Percentiles rank a stretch among this genome's conserved stretches.
Conservation (phyloP, 2,888 invertebrate genomes). For the Lepidocyrtinus sp. region DNA sequence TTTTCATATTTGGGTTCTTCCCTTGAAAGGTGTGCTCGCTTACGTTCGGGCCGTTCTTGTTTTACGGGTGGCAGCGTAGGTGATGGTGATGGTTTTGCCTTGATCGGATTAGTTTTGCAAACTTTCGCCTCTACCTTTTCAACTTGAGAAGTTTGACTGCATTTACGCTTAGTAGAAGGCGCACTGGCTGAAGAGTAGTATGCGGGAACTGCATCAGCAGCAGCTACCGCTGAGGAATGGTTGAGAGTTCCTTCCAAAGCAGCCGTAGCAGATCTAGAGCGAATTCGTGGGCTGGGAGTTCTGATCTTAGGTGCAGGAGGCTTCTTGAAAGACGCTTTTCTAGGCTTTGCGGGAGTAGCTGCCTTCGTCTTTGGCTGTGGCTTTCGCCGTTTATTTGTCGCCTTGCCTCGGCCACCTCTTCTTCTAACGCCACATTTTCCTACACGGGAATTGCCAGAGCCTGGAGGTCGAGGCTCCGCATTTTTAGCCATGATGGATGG, state of each 20-base stretch:
- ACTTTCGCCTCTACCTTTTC: background rate
- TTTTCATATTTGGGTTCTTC: too few species aligned
- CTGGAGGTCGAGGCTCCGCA: background rate
- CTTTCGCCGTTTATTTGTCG: background rate
- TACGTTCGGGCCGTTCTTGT: background rate
- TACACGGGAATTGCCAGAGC: background rate
- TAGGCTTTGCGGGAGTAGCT: background rate
- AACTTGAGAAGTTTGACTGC: background rate
- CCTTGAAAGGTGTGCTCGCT: background rate
- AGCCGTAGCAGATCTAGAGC: background rate
- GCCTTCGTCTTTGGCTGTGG: conserved; percentile 21
- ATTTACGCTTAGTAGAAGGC: background rate
- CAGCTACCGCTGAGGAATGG: conserved; percentile 45
- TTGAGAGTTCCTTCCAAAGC: conserved; percentile 32
- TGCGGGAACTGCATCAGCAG: conserved; percentile 50
- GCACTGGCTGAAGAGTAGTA: conserved; percentile 24
- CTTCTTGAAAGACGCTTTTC: conserved; percentile 24
- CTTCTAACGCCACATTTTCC: background rate
- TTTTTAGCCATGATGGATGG: conserved; percentile 42
- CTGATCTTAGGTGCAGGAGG: background rate
- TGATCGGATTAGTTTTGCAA: background rate
- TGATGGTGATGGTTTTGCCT: background rate
- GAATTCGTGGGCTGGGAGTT: background rate
- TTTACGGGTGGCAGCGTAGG: background rate
- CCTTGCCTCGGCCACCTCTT: background rate